Base-by-base conservation (phyloP, 2,113 vertebrate genomes). In the Serinus canaria region DNA sequence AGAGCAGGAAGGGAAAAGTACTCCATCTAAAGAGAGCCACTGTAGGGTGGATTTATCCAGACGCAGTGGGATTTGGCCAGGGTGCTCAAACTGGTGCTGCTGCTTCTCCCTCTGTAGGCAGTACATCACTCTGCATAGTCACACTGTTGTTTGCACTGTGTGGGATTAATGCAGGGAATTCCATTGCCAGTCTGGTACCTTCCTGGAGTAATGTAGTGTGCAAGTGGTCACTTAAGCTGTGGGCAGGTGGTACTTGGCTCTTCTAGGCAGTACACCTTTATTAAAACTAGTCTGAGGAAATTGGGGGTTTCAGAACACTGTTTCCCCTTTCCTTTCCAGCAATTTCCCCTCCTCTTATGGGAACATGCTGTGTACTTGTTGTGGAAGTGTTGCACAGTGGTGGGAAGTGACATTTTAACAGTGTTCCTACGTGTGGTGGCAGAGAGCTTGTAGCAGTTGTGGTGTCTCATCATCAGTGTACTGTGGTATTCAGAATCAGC, bases 231-330 rank as follows among this genome's bases (percentile, higher is more conserved):
- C 31, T 50, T 13, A 41, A 30, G 25, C 35, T 69, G 56, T 46
- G 31, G 23, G 33, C 37, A 46, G 55, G 7, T 81, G 14, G 2
- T 46, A 13, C 15, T 30, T 91, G 21, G 25, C 33, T 67, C 3
- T 76, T 47, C 16, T n/a, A 19, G 28, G 46, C 44, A n/a, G 18
- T 0, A 2, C 2, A 31, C 31, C 14, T 62, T 72, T 80, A 77
- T 50, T 91, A 67, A 75, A 84, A 76, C 5, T 44, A 21, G 9
- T 31, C 68, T 59, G 64, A 69, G 19, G 68, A 60, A 64, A 18
- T 0, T 3, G 9, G 3, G 10, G 2, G 0, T 59, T 79, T 70
- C 69, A 68, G 55, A 60, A 22, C 33, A 12, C 15, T 13, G 4
- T 76, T 83, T 46, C 25, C 22, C 10, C 6, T 60, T 77, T 87